Percentiles rank a stretch among this genome's conserved stretches.
These are phyloP conservation scores for Ormyrus pomaceus DNA, from an alignment of 2,888 invertebrate species.

Conservation along the genomic window DNA sequence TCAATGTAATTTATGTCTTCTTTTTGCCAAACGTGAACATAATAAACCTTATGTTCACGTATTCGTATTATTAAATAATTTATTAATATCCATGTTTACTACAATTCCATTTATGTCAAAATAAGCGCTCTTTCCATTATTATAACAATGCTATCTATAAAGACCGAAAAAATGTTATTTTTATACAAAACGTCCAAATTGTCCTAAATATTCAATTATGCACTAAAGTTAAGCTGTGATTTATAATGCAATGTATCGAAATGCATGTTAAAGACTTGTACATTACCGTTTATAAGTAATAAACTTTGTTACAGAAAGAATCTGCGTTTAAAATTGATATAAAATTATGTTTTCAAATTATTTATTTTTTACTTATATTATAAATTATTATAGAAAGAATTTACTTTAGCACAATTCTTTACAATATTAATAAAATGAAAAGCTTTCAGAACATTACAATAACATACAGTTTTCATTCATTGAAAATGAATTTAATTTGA, in stretches of 20 bases:
- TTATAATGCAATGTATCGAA: conserved; percentile 22
- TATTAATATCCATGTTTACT: background rate
- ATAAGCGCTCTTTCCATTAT: conserved; percentile 16
- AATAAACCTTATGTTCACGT: background rate
- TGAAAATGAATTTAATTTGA: no score
- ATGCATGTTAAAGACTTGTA: conserved; percentile 19
- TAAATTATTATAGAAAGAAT: no score
- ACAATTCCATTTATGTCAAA: background rate
- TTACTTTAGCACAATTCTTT: no score
- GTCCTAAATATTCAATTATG: conserved; percentile 36
- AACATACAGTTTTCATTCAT: no score
- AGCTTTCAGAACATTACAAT: no score
- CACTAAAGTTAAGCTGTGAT: conserved; percentile 40
- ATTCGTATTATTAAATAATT: conserved; percentile 17
- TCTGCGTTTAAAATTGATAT: no score
- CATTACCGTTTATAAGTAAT: conserved; percentile 26
- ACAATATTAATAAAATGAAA: no score
- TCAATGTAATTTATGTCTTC: conserved; percentile 10
- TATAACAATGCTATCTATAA: conserved; percentile 27
- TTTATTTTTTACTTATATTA: no score
- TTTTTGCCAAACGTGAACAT: conserved; percentile 30
- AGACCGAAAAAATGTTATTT: conserved; percentile 39
- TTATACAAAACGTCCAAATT: conserved; percentile 32
- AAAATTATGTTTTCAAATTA: no score
- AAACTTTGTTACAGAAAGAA: conserved; percentile 33